Evolutionary conservation across 1,140 invertebrate genomes (phyloP).

Genomic region (Diorhabda sublineata): DNA sequence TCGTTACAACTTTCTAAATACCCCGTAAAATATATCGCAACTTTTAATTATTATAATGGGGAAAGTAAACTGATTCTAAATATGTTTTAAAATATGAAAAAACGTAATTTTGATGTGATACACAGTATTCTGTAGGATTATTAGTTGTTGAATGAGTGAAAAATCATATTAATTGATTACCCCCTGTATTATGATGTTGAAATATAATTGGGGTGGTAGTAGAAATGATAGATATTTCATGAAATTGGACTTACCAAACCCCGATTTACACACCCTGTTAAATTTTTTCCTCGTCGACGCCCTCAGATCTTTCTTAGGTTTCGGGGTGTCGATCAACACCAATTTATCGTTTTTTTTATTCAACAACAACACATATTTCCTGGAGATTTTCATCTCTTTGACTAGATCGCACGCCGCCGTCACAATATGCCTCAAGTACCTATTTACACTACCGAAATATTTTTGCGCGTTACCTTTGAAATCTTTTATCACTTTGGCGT

Average conservation of each 20-base stretch:
- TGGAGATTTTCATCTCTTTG: slow-evolving; percentile 35
- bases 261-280: slow-evolving; percentile 16
- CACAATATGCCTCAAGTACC: slow-evolving; percentile 4
- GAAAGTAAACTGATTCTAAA: too few relatives aligned
- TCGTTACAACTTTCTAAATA: too few relatives aligned
- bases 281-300: slow-evolving; percentile 18
- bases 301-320: not conserved
- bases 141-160: too few relatives aligned
- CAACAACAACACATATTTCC: slow-evolving; percentile 43
- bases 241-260: slow-evolving; percentile 21
- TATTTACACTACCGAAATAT: slow-evolving; percentile 13
- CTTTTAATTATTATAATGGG: too few relatives aligned
- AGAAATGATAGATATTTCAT: not conserved
- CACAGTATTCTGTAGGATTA: too few relatives aligned
- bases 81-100: too few relatives aligned
- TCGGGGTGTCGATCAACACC: not conserved
- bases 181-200: too few relatives aligned
- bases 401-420: slow-evolving; percentile 28
- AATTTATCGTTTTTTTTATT: slow-evolving; percentile 20
- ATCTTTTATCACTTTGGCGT: slow-evolving; percentile 33
- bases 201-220: too few relatives aligned
- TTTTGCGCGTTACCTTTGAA: slow-evolving; percentile 28
- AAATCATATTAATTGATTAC: too few relatives aligned
- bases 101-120: too few relatives aligned
- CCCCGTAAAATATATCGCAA: too few relatives aligned